Base-by-base conservation (phyloP, 2,113 vertebrate genomes). In the Salminus brasiliensis region DNA sequence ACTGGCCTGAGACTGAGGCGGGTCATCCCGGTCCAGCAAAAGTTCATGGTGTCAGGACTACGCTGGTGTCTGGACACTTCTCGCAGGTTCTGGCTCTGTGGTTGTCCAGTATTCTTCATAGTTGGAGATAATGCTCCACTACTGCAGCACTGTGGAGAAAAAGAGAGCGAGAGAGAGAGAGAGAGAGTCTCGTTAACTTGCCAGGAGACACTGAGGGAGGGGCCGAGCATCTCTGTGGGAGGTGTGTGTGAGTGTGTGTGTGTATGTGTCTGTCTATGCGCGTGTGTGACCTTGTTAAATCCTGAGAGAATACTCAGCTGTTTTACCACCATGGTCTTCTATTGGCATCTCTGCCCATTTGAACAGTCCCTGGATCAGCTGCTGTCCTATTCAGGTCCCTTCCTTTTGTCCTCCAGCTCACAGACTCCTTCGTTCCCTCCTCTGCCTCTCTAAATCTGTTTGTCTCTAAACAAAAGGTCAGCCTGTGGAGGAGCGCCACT, bases 1-100 rank as follows among this genome's bases (percentile, higher is more conserved):
- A 86, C 84, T 86, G 88, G 63, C n/a, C n/a, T n/a, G n/a, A 88
- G 87, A 55, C n/a, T n/a, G 84, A 80, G 69, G 45, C 80, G 67
- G 63, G 84, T 88, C 72, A 67, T 89, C 85, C 87, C 88, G 83
- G 76, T 21, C 73, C 73, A 49, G 62, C 43, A 27, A 11, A 71
- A 66, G 71, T 18, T 62, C 74, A 39, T 9, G 34, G 68, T 80
- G 53, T 69, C 29, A 36, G 73, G 34, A n/a, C 25, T 34, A 41
- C 1, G 8, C 30, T 43, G 67, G 65, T 11, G 59, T 60, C 77
- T 80, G 82, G 53, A 80, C 81, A 53, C 66, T 43, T 74, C 25
- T 70, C 27, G 43, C 47, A n/a, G 55, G 21, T 53, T 65, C 52
- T 47, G 74, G 53, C 15, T 72, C 76, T 81, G 82, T 80, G 77